Evolutionary conservation across 2,888 invertebrate genomes (phyloP).

Genomic region (Labia minor): DNA sequence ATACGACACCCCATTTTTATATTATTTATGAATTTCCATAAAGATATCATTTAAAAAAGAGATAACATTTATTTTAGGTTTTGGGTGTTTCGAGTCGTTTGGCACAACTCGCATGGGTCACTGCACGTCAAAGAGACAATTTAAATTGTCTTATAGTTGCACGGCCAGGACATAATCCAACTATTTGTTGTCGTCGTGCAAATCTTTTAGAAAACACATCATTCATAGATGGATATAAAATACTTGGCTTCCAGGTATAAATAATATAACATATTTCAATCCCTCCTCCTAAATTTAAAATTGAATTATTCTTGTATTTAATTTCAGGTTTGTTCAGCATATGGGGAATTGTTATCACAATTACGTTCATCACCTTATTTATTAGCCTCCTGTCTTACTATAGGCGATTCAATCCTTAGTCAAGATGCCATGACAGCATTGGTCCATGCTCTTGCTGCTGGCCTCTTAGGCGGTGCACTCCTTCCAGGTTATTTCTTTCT

Average conservation of each 20-base stretch:
- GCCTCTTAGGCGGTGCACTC: slow-evolving; percentile 62
- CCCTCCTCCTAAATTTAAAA: not conserved
- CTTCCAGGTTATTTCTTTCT: slow-evolving; percentile 65
- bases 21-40: too few species aligned
- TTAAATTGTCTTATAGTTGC: slow-evolving; percentile 64
- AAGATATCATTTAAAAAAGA: too few species aligned
- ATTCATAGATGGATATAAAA: slow-evolving; percentile 73
- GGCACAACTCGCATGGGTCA: slow-evolving; percentile 73
- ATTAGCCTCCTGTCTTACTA: slow-evolving; percentile 55
- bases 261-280: not conserved
- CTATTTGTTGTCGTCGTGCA: slow-evolving; percentile 62
- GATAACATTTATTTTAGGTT: slow-evolving; percentile 37
- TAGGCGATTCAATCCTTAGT: slow-evolving; percentile 48
- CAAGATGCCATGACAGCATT: slow-evolving; percentile 39
- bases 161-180: slow-evolving; percentile 62
- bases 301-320: slow-evolving; percentile 2
- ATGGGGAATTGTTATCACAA: slow-evolving; percentile 57
- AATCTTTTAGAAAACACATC: slow-evolving; percentile 49
- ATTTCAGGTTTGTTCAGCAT: slow-evolving; percentile 45
- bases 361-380: slow-evolving; percentile 58
- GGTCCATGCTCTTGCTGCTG: slow-evolving; percentile 48
- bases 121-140: slow-evolving; percentile 74
- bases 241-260: slow-evolving; percentile 66
- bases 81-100: slow-evolving; percentile 45
- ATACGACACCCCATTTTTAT: too few species aligned